phyloP scores from a whole-genome alignment of 2,888 invertebrate species.

The Oxycera nigricornis region DNA sequence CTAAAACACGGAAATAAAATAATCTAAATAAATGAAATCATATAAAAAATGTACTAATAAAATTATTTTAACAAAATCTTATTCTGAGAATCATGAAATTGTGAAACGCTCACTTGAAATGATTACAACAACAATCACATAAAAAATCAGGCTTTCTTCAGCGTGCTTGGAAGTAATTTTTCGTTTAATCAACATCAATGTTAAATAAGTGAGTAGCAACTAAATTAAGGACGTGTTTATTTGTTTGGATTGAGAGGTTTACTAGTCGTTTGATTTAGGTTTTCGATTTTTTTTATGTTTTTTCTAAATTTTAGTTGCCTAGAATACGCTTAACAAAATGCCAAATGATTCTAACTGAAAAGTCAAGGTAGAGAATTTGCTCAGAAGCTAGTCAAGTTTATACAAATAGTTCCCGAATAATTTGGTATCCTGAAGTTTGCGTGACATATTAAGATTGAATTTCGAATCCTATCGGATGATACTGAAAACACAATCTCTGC shows the following conservation, averaged over 20 bases:
- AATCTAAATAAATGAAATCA: slow-evolving; percentile 25
- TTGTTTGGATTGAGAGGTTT: neutral
- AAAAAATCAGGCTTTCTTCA: no score
- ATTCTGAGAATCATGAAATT: neutral
- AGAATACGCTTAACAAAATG: neutral
- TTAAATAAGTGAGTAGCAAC: neutral
- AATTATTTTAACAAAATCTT: slow-evolving; percentile 2
- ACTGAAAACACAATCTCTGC: no score
- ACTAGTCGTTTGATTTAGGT: neutral
- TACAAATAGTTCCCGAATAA: neutral
- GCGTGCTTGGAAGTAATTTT: no score
- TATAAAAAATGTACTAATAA: slow-evolving; percentile 16
- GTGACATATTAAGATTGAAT: no score
- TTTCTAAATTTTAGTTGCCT: neutral
- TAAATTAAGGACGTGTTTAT: neutral
- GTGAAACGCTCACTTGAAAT: no score
- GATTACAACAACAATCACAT: no score
- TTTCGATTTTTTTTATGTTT: neutral
- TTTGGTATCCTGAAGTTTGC: no score
- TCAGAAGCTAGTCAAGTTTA: neutral
- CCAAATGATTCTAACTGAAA: slow-evolving; percentile 11
- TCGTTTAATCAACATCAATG: neutral
- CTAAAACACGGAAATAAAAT: slow-evolving; percentile 14
- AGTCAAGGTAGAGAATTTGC: neutral
- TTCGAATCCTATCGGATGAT: no score